phyloP scores from a whole-genome alignment of 1,140 invertebrate genomes.

The Drosophila funebris region DNA sequence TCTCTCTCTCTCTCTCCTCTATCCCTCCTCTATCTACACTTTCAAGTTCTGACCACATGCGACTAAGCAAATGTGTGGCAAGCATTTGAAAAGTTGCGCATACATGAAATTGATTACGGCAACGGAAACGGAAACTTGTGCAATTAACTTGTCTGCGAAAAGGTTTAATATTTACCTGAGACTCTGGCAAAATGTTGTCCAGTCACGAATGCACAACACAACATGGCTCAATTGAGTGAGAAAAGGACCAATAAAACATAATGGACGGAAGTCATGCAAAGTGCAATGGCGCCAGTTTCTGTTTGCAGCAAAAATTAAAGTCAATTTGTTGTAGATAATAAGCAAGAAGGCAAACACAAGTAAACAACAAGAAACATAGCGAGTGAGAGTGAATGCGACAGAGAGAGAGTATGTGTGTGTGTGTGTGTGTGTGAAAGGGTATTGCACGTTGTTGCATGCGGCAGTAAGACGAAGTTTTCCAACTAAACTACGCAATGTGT shows the following conservation, averaged over 20 bases:
- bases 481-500: constrained; percentile 47
- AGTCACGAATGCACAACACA: constrained; percentile 32
- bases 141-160: constrained; percentile 37
- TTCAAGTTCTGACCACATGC: background rate
- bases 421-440: too few species aligned
- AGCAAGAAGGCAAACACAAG: constrained; percentile 23
- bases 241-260: constrained; percentile 30
- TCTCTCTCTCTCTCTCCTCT: too few species aligned
- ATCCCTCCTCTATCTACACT: too few species aligned
- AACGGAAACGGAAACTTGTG: constrained; percentile 33
- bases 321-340: constrained; percentile 74
- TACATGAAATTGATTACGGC: constrained; percentile 45
- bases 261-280: constrained; percentile 72
- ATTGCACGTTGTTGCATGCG: constrained; percentile 21
- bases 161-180: background rate
- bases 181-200: constrained; percentile 27
- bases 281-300: constrained; percentile 46
- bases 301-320: constrained; percentile 60
- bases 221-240: constrained; percentile 26
- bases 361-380: background rate
- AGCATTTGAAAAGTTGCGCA: constrained; percentile 3
- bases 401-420: background rate
- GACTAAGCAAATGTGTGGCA: constrained; percentile 4
- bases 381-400: background rate
- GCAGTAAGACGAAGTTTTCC: constrained; percentile 50